Evolutionary conservation across 1,140 invertebrate genomes (phyloP), one percentile per base, ranked within the genome.

Genomic region (Delia radicum): DNA sequence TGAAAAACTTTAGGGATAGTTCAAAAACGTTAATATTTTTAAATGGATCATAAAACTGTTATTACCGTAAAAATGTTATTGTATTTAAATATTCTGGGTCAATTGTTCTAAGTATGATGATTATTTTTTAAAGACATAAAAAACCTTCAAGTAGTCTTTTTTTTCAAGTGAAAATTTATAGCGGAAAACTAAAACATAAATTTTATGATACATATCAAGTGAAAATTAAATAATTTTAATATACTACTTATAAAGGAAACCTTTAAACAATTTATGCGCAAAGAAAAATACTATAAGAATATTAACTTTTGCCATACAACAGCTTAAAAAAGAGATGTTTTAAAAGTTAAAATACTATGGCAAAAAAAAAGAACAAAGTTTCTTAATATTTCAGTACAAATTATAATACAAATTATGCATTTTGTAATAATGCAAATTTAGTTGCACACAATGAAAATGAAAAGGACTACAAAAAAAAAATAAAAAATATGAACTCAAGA

Each of bases 401-500:
- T 69, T 69, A 69, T 33, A 69, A 69, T 21, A 69, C 65, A 69
- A 69, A 69, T 69, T 69, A 69, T 69, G 65, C 65, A 69, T 69
- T 69, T 69, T 69, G 5, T 69, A 65, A 33, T 37, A 69, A 69
- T 69, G 65, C 65, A 69, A 69, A 69, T 69, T 69, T 33, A 37
- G 13, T 10, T 13, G 13, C 8, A 37, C 8, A 13, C 33, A n/a
- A 37, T 37, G 33, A 7, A 13, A 37, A 37, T 37, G 33, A 37
- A 13, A 37, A 37, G 13, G 33, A 37, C 8, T 7, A 13, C 33
- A 12, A 33, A 33, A 33, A 12, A 33, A 33, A 33, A n/a, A n/a
- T n/a, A n/a, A n/a, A n/a, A n/a, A n/a, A n/a, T n/a, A n/a, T n/a
- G 31, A 33, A 33, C 5, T 33, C 31, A 12, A 33, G 12, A 33